Base-by-base conservation (phyloP, 2,797 vertebrate species). In the Brotogeris chrysoptera region DNA sequence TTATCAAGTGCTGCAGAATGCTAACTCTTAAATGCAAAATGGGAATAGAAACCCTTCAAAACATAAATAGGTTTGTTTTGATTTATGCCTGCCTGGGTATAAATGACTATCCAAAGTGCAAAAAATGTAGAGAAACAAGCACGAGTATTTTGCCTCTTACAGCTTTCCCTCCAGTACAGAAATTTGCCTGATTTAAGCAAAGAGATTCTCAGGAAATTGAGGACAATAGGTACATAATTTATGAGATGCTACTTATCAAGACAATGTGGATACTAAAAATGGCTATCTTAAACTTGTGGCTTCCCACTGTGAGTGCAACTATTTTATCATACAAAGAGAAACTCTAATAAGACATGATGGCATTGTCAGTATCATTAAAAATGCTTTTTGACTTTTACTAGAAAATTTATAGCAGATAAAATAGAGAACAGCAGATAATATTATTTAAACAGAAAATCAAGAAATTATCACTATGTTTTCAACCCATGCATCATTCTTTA, bases 341-440 rank as follows among this genome's bases (percentile, higher is more conserved):
- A 43, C 9, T 5, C 10, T 44, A 34, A 41, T 34, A 60, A 61
- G 11, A 43, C 15, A 53, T 16, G 23, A 36, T 36, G 15, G 23
- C 15, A 59, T 24, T 59, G n/a, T 55, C 53, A 55, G 13, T 24
- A 59, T 25, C 23, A 36, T 59, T 36, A 36, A 59, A 59, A 59
- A 59, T 16, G 14, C 15, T 59, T 36, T 78, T 50, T 60, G 0
- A 16, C 0, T 1, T 64, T 87, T 39, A 55, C 60, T 24, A 47
- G 5, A 55, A 78, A 71, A 36, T 21, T 27, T 38, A 12, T 38
- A 21, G 7, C 5, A 39, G 16, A n/a, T 3, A 49, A 86, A 79
- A 81, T 16, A 74, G 14, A 57, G 15, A 77, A 27, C 2, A 55
- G 19, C 15, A 59, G 16, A 53, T 18, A 57, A n/a, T 5, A 10